These are phyloP conservation scores for Cacoxenus indagator DNA, from an alignment of 2,888 invertebrate genomes.

Conservation along the genomic window DNA sequence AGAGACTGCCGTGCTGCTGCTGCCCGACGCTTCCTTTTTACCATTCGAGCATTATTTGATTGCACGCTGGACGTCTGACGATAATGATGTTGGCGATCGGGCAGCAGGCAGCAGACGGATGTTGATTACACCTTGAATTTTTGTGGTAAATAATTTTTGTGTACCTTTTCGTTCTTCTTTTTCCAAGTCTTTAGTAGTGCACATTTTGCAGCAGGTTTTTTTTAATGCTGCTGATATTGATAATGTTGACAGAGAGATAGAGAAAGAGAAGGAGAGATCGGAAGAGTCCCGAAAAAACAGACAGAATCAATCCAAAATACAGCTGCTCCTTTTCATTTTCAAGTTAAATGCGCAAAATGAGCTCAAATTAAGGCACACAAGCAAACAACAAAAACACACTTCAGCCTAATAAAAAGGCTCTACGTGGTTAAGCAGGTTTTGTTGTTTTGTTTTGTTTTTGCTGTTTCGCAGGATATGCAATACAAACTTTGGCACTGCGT, in stretches of 20 bases:
- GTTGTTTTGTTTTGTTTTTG: slow-evolving; percentile 9
- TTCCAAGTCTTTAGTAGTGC: too few relatives aligned
- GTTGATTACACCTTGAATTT: slow-evolving; percentile 28
- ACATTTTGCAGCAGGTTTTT: slow-evolving; percentile 13
- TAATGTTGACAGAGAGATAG: slow-evolving; percentile 12
- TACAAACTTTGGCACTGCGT: not conserved
- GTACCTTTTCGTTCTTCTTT: slow-evolving; percentile 2
- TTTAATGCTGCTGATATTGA: slow-evolving; percentile 3
- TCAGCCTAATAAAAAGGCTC: slow-evolving; percentile 53
- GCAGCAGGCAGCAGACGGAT: slow-evolving; percentile 15
- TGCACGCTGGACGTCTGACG: not conserved
- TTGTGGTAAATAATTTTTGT: slow-evolving; percentile 20
- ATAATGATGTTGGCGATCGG: not conserved
- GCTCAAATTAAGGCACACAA: slow-evolving; percentile 60
- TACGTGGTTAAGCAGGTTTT: slow-evolving; percentile 43
- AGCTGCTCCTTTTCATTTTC: slow-evolving; percentile 55
- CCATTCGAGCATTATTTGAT: slow-evolving; percentile 14
- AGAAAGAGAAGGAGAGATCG: not conserved
- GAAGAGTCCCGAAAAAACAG: not conserved
- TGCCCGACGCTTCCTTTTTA: slow-evolving; percentile 19
- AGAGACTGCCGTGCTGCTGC: slow-evolving; percentile 7
- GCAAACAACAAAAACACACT: slow-evolving; percentile 29
- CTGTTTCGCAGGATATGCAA: not conserved
- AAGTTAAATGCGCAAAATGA: slow-evolving; percentile 62
- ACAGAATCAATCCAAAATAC: slow-evolving; percentile 31